Evolutionary conservation across 1,140 invertebrate genomes (phyloP), one percentile per base, ranked within the genome.

Genomic region (Leptinotarsa lineolata): DNA sequence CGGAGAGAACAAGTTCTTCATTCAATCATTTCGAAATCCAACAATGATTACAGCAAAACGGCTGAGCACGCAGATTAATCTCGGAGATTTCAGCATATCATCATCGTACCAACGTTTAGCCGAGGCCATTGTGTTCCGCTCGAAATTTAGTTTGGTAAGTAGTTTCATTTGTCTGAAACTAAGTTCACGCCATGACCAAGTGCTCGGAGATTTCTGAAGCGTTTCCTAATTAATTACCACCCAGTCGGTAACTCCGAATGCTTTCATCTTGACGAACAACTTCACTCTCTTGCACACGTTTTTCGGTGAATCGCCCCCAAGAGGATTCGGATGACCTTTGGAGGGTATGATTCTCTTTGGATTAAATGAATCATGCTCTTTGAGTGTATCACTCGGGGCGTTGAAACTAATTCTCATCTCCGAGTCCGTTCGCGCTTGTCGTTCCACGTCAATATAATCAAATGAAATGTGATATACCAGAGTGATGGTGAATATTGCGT

Each of bases 161-260:
- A 65, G 63, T 65, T 65, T 39, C 63, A 65, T 65, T 65, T 65
- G 63, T 65, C 63, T 65, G 63, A 65, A 65, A 65, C 63, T 65
- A 65, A 65, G 22, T 65, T 65, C 39, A 65, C 22, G 63, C 63
- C 63, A 65, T 65, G 63, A 39, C 63, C 63, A 65, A 65, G 22
- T 65, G 63, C 63, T 30, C 20, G 39, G 63, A 65, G 63, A 65
- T 65, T 65, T 65, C 63, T 65, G 63, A 65, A 65, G 63, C 63
- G 63, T 65, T 65, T 65, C 63, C 39, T 65, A 65, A 65, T 65
- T 65, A 65, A 65, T 65, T 65, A 65, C 63, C 63, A 24, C n/a
- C 48, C 48, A 65, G 18, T 65, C 63, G 39, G 20, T 65, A 22
- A 65, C 18, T 65, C 20, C 18, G 24, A 65, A 39, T 39, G 63